A percentile compares a stretch with the other conserved stretches of the same genome.
phyloP scores from a whole-genome alignment of 2,113 vertebrate species.

The Aptenodytes forsteri region DNA sequence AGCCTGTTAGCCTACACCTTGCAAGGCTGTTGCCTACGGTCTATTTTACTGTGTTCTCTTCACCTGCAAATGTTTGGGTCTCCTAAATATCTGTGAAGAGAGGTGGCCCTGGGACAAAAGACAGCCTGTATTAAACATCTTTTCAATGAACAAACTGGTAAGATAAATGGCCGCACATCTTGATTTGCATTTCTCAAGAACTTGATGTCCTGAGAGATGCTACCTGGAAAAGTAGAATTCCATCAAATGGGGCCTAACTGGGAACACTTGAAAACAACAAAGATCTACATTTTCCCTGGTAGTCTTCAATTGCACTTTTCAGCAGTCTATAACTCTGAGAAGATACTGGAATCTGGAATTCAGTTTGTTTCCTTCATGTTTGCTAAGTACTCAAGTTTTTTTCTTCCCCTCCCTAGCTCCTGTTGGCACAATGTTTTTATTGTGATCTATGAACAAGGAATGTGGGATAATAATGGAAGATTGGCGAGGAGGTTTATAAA shows the following conservation, averaged over 20 bases:
- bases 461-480: background rate
- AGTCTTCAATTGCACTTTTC: background rate
- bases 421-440: background rate
- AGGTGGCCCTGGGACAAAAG: background rate
- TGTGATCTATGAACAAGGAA: background rate
- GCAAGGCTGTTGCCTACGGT: background rate
- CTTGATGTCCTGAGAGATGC: background rate
- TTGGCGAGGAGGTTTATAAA: background rate
- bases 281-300: background rate
- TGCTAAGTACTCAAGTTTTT: background rate
- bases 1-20: background rate
- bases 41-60: background rate
- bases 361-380: background rate
- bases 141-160: background rate
- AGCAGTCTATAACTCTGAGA: background rate
- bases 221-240: background rate
- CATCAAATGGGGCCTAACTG: background rate
- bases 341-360: background rate
- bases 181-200: background rate
- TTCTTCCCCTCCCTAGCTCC: background rate
- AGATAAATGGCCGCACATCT: background rate
- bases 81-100: background rate
- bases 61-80: background rate
- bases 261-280: background rate
- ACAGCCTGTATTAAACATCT: accelerated